Base-by-base conservation (phyloP, 2,888 invertebrate genomes). In the Dynastes grantii region DNA sequence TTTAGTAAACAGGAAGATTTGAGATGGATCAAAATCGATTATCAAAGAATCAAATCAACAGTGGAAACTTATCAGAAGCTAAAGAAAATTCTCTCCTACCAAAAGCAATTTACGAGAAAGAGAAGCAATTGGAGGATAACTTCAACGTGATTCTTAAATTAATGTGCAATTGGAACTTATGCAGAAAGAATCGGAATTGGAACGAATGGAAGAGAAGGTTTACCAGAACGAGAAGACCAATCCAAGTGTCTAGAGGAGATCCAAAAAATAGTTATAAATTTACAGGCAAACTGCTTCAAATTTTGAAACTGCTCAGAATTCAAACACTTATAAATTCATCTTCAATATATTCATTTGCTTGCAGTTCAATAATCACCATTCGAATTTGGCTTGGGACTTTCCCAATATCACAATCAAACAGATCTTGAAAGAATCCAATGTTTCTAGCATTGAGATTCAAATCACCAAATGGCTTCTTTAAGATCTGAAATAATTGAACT, bases 51-150 rank as follows among this genome's bases (percentile, higher is more conserved):
- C 45, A 77, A 77, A 6, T 68, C 61, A 6, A 40, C 55, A n/a
- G 58, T 68, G 68, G 77, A 77, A 45, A 77, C 67, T 4, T 61
- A 75, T 13, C 73, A 75, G 49, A 61, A 61, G 16, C 6, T 75
- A 16, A 75, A 75, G 45, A 75, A 27, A 75, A 75, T 22, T 16
- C 27, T 1, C 2, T 75, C 0, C n/a, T 75, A 22, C 73, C 63
- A 1, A 75, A 49, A 27, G 22, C 61, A 2, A 61, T 63, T 9
- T 9, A 16, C 5, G 73, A 75, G 27, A 75, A 63, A 45, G 73
- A 61, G 11, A 75, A 75, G 37, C 40, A 27, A 2, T 22, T 75
- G 13, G 67, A 77, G 22, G 77, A 77, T 2, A 77, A 68, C 4
- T 11, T 68, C 37, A 45, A 68, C 1, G 77, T 68, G 45, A 32